A percentile compares a stretch with the other conserved stretches of the same genome.
These are phyloP conservation scores for Drosophila athabasca DNA, from an alignment of 1,140 invertebrate genomes.

Conservation along the genomic window DNA sequence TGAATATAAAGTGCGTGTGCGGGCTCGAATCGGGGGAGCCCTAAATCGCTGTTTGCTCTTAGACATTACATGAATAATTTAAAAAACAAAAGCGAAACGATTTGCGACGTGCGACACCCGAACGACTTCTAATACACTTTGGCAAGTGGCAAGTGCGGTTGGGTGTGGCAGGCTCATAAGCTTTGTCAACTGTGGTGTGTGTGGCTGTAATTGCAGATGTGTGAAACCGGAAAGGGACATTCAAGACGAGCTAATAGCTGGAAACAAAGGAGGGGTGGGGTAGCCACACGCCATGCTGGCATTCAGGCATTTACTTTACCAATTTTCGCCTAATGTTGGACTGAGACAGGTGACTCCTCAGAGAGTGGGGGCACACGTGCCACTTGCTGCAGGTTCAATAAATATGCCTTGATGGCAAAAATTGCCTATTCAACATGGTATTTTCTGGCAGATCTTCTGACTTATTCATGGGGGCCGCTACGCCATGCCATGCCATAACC, in stretches of 20 bases:
- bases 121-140: conserved; percentile 37
- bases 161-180: neutral
- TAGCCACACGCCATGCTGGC: conserved; percentile 1
- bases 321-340: conserved; percentile 50
- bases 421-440: conserved; percentile 47
- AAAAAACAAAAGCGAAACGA: conserved; percentile 49
- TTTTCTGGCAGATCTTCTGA: conserved; percentile 33
- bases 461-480: conserved; percentile 49
- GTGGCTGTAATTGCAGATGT: conserved; percentile 42
- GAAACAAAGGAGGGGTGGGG: conserved; percentile 8
- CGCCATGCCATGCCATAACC: conserved; percentile 11
- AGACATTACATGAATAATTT: conserved; percentile 70
- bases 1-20: conserved; percentile 76
- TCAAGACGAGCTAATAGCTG: conserved; percentile 30
- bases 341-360: conserved; percentile 16
- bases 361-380: conserved; percentile 33
- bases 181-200: neutral
- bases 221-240: conserved; percentile 25
- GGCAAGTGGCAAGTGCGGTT: conserved; percentile 23
- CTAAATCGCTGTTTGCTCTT: conserved; percentile 68
- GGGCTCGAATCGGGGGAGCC: conserved; percentile 25
- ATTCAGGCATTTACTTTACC: conserved; percentile 44
- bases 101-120: conserved; percentile 41
- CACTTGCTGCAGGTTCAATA: conserved; percentile 33
- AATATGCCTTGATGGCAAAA: conserved; percentile 51